These are phyloP conservation scores for Polymixis flavicincta DNA, from an alignment of 2,888 invertebrate species.

Conservation along the genomic window DNA sequence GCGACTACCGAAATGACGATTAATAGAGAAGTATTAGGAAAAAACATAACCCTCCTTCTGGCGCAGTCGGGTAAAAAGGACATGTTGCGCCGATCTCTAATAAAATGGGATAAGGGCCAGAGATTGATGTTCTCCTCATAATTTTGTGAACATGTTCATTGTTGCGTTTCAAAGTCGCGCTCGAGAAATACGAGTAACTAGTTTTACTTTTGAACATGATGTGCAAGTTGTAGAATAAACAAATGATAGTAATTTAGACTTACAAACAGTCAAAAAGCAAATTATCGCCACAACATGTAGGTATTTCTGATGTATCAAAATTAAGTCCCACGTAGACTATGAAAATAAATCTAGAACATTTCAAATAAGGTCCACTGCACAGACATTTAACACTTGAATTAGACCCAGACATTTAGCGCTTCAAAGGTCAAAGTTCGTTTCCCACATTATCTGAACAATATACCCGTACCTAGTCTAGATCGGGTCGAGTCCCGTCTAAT, in stretches of 20 bases:
- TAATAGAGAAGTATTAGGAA: too few relatives aligned
- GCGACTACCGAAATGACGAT: too few relatives aligned
- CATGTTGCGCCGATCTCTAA: too few relatives aligned
- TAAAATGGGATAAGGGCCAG: too few relatives aligned
- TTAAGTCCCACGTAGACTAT: neutral
- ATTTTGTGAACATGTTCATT: too few relatives aligned
- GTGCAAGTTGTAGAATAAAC: neutral
- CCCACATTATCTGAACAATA: constrained; percentile 56
- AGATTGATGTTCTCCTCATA: too few relatives aligned
- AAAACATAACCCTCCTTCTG: too few relatives aligned
- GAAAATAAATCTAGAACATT: constrained; percentile 40
- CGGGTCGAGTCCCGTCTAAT: constrained; percentile 33
- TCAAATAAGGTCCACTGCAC: constrained; percentile 16
- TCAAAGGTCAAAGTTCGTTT: constrained; percentile 52
- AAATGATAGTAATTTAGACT: neutral
- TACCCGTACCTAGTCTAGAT: constrained; percentile 44
- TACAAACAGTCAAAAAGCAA: neutral
- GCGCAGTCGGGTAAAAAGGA: too few relatives aligned
- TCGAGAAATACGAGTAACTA: neutral
- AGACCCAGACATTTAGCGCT: constrained; percentile 30
- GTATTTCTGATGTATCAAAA: constrained; percentile 3
- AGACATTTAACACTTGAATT: constrained; percentile 25
- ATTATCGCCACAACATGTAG: neutral
- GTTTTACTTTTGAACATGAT: neutral
- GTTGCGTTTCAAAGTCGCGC: neutral